Evolutionary conservation across 2,888 invertebrate species (phyloP).

Genomic region (Iphiclides podalirius): DNA sequence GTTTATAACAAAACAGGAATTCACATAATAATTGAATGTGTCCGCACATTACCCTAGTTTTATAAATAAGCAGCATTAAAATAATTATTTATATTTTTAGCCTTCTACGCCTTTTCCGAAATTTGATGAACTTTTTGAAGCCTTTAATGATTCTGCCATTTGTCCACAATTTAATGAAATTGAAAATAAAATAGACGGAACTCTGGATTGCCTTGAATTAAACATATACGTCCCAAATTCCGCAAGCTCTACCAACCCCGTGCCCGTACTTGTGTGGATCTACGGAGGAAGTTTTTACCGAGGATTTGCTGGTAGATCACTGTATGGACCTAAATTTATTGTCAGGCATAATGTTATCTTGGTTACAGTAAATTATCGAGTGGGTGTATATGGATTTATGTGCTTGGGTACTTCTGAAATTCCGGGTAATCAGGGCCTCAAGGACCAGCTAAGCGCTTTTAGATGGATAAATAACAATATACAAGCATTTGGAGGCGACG

Average conservation of each 20-base stretch:
- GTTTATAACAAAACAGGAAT: no score
- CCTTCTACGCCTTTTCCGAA: slow-evolving; percentile 35
- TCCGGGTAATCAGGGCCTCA: slow-evolving; percentile 55
- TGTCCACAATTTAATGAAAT: slow-evolving; percentile 46
- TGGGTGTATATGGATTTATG: slow-evolving; percentile 58
- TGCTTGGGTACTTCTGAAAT: slow-evolving; percentile 46
- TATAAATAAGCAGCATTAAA: no score
- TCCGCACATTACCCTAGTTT: not conserved
- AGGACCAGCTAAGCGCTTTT: slow-evolving; percentile 50
- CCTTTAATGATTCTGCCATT: slow-evolving; percentile 41
- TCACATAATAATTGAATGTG: not conserved
- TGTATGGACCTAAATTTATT: slow-evolving; percentile 43
- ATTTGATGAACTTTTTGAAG: slow-evolving; percentile 43
- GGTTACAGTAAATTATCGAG: slow-evolving; percentile 48
- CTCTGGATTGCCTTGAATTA: slow-evolving; percentile 45
- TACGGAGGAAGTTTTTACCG: slow-evolving; percentile 45
- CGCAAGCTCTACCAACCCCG: slow-evolving; percentile 35
- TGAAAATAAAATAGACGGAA: slow-evolving; percentile 34
- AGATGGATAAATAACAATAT: slow-evolving; percentile 54
- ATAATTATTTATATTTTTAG: slow-evolving; percentile 33
- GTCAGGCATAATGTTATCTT: slow-evolving; percentile 50
- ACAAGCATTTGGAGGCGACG: slow-evolving; percentile 51
- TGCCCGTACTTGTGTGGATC: slow-evolving; percentile 52
- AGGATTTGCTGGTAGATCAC: slow-evolving; percentile 35
- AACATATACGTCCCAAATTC: slow-evolving; percentile 46